Evolutionary conservation across 2,113 vertebrate genomes (phyloP).

Genomic region (Ictalurus furcatus): DNA sequence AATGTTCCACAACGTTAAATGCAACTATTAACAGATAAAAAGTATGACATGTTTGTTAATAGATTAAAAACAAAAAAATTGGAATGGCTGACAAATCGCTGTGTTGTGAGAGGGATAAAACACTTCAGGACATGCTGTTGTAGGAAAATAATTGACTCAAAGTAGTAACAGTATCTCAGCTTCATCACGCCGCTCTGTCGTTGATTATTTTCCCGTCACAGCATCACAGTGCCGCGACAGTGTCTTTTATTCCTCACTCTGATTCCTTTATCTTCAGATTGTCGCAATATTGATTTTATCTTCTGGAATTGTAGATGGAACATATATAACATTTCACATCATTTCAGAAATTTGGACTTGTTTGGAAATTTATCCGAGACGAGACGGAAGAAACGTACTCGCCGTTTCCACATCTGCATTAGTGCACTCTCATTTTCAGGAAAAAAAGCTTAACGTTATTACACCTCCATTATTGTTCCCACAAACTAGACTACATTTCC

Average conservation of each 20-base stretch:
- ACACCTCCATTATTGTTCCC: slow-evolving; percentile 66
- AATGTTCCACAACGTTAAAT: too few relatives aligned
- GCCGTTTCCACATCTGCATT: not conserved
- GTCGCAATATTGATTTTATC: too few relatives aligned
- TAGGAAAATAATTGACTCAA: too few relatives aligned
- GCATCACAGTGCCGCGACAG: not conserved
- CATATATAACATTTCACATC: not conserved
- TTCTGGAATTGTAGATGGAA: not conserved
- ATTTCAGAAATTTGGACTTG: not conserved
- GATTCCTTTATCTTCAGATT: not conserved
- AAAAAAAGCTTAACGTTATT: slow-evolving; percentile 19
- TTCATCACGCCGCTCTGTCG: not conserved
- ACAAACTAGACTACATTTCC: slow-evolving; percentile 30
- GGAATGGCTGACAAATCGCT: too few relatives aligned
- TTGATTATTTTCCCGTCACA: not conserved
- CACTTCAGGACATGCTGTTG: not conserved
- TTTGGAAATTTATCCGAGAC: not conserved
- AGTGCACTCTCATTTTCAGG: not conserved
- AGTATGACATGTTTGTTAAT: too few relatives aligned
- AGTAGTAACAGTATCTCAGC: too few relatives aligned
- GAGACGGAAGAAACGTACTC: not conserved
- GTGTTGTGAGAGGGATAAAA: not conserved
- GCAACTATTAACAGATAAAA: too few relatives aligned
- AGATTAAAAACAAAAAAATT: too few relatives aligned
- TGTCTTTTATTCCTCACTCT: not conserved